Evolutionary conservation across 35 echinoderm and acorn worm species (phyloP), one percentile per base, ranked within the genome.

Genomic region (Lytechinus pictus): DNA sequence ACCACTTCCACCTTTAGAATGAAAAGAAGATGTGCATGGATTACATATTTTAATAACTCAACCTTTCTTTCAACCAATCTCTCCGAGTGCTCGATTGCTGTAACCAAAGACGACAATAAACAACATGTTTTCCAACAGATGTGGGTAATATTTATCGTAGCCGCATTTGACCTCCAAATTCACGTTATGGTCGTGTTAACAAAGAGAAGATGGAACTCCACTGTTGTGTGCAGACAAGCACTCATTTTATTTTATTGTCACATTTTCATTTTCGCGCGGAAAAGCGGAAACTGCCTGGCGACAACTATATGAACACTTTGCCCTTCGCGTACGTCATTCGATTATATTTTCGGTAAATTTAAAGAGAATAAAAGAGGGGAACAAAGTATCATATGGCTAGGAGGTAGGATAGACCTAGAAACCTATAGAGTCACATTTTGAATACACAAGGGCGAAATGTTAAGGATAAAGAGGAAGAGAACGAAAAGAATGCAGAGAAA

Each of bases 261-360:
- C 66, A 79, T 79, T 79, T n/a, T 16, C 66, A 79, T 79, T 79
- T 79, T 79, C 16, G 66, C 66, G 66, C 66, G 19, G 66, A n/a
- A 79, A 79, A 79, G 66, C 66, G 66, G 66, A 79, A 79, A 79
- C 66, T 24, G 66, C n/a, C 66, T 79, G 66, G 66, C 66, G 66
- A 79, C 66, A 79, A 19, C 16, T 24, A 6, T n/a, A 79, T 79
- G 66, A n/a, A 79, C 66, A 79, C 21, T 79, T 79, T 79, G 66
- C 21, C 66, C 66, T 79, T 24, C 66, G n/a, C 66, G 66, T 79
- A 24, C 66, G 66, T 79, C 66, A 79, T 79, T 79, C 66, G 6
- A 14, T 7, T 79, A 79, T 79, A 24, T 79, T 58, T 79, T n/a
- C 66, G 3, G 66, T 24, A 79, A 79, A 14, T 79, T 79, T 79